Evolutionary conservation across 1,140 invertebrate genomes (phyloP).

Genomic region (Drosophila varians): DNA sequence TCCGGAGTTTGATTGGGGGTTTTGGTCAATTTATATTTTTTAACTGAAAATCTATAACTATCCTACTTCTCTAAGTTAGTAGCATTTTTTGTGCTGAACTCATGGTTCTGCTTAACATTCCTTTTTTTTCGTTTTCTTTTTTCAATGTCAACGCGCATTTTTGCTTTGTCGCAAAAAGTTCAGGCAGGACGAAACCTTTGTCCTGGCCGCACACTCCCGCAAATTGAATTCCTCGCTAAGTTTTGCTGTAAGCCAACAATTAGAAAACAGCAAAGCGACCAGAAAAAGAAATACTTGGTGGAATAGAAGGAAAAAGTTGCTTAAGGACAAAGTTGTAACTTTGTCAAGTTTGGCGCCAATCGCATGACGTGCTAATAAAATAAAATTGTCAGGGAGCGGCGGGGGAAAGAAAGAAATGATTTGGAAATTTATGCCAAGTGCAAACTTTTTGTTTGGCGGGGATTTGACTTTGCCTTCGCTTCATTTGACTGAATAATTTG

Average conservation of each 20-base stretch:
- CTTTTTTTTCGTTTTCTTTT: conserved; percentile 28
- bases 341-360: conserved; percentile 80
- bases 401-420: conserved; percentile 4
- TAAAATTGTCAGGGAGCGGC: conserved; percentile 53
- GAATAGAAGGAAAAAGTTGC: conserved; percentile 32
- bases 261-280: conserved; percentile 78
- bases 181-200: conserved; percentile 13
- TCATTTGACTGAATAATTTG: conserved; percentile 81
- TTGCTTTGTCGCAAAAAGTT: conserved; percentile 77
- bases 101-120: conserved; percentile 40
- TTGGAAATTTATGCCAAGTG: conserved; percentile 75
- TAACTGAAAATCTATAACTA: no score
- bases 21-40: no score
- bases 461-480: conserved; percentile 39
- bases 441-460: conserved; percentile 73
- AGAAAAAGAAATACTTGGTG: conserved; percentile 33
- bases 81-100: neutral
- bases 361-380: conserved; percentile 81
- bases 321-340: conserved; percentile 70
- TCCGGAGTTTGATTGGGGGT: neutral
- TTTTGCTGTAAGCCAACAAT: conserved; percentile 78
- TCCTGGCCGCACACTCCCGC: conserved; percentile 31
- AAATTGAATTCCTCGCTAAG: conserved; percentile 80
- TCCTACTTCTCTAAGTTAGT: conserved; percentile 26
- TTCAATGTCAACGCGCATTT: conserved; percentile 78